Conservation (phyloP, 2,888 invertebrate genomes). For the Synanthedon myopaeformis region DNA sequence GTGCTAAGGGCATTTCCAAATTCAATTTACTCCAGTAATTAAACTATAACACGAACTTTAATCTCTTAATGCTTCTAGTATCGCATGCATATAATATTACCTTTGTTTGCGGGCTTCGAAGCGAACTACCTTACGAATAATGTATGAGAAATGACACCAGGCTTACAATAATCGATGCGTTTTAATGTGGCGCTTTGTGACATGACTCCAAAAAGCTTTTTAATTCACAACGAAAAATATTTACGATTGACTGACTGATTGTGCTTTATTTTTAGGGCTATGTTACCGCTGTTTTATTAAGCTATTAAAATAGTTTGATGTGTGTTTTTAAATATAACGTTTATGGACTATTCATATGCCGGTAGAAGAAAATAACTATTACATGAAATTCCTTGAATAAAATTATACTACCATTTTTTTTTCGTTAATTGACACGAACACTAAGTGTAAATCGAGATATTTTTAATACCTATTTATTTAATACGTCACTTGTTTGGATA, state of each 20-base stretch:
- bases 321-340: not conserved
- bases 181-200: not conserved
- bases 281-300: too few relatives aligned
- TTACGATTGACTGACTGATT: too few relatives aligned
- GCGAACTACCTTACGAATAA: slow-evolving; percentile 9
- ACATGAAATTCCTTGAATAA: not conserved
- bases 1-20: not conserved
- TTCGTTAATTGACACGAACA: too few relatives aligned
- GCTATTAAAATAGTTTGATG: not conserved
- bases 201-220: not conserved
- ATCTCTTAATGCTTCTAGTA: not conserved
- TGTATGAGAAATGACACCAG: slow-evolving; percentile 13
- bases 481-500: too few relatives aligned
- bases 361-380: not conserved
- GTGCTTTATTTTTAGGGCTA: too few relatives aligned
- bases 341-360: not conserved
- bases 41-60: not conserved
- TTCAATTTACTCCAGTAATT: not conserved
- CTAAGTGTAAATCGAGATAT: too few relatives aligned
- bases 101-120: not conserved
- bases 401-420: not conserved
- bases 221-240: not conserved
- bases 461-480: too few relatives aligned
- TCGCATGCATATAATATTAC: not conserved
- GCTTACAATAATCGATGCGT: slow-evolving; percentile 12